A percentile compares a stretch with the other conserved stretches of the same genome.
Evolutionary conservation across 2,888 invertebrate species (phyloP).

Genomic region (Pristionchus japonicus): DNA sequence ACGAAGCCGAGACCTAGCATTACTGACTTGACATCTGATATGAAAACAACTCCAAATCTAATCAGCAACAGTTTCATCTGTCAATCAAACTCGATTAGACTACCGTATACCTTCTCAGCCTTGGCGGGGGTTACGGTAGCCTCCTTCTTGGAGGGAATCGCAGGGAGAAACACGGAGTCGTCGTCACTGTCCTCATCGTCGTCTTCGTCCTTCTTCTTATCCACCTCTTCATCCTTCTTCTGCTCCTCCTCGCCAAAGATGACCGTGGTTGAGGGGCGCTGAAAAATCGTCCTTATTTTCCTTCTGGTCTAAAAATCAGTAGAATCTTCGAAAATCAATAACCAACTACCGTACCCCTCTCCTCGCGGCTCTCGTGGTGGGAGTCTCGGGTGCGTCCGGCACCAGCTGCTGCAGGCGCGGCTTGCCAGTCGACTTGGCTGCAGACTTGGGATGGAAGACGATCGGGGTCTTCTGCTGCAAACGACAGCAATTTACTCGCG

Average conservation of each 20-base stretch:
- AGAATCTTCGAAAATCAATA: no score
- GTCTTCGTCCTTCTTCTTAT: not conserved
- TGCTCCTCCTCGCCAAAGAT: conserved; percentile 1
- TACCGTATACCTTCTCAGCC: not conserved
- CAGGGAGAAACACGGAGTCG: not conserved
- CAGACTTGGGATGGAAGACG: conserved; percentile 22
- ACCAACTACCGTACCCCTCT: conserved; percentile 7
- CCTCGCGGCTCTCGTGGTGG: not conserved
- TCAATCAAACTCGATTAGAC: no score
- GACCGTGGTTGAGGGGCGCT: not conserved
- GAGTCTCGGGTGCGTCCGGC: not conserved
- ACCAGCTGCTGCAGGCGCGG: not conserved
- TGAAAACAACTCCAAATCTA: no score
- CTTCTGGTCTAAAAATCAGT: not conserved
- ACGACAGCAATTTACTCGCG: no score
- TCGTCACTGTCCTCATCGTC: not conserved
- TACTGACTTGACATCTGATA: no score
- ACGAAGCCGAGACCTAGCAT: no score
- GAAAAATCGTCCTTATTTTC: not conserved
- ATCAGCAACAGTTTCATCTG: no score
- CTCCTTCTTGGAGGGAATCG: not conserved
- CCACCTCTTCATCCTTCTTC: not conserved
- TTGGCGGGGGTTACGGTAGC: not conserved
- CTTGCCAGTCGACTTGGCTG: conserved; percentile 15
- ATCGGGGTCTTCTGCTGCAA: conserved; percentile 37